Evolutionary conservation across 2,113 vertebrate genomes (phyloP), one percentile per base, ranked within the genome.

Genomic region (Atlantisia rogersi): DNA sequence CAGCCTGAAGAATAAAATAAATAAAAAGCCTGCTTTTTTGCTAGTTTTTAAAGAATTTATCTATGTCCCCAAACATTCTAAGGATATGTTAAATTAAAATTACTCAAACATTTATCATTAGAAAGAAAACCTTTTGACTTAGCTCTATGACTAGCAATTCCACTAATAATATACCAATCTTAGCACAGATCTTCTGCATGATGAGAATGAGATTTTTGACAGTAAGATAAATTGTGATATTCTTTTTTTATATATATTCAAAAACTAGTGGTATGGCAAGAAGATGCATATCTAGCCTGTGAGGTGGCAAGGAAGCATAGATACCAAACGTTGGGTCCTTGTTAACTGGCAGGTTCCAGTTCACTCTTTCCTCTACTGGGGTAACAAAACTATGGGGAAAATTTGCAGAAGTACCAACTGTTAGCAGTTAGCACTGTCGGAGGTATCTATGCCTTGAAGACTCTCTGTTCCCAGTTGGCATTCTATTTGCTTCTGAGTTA

Each of bases 401-500:
- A 95, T 69, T 15, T 84, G n/a, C 60, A 53, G n/a, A 65, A 78
- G 32, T 88, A 80, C 14, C 56, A 86, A 29, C 26, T 22, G 67
- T 60, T 86, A 69, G 42, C 58, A 62, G 64, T 48, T 84, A 65
- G n/a, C 19, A 42, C 18, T 46, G 58, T 69, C 77, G 84, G 60
- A 71, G 55, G 76, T 40, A 73, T 84, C 50, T 88, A 8, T 71
- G 80, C 77, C 80, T 88, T 3, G 3, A 89, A 70, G 84, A 84
- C 28, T 91, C 12, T 63, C 32, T 68, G 20, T 70, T 91, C 40
- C 58, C 20, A 46, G 8, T 48, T 42, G 44, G 31, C 71, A 31
- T 89, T 90, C 65, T 78, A n/a, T 82, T 96, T 91, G 26, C 28
- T 95, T 86, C 91, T 91, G 58, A 89, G 92, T 94, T 92, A 91